phyloP scores from a whole-genome alignment of 2,797 vertebrate species.

The Halcyon leucocephala region DNA sequence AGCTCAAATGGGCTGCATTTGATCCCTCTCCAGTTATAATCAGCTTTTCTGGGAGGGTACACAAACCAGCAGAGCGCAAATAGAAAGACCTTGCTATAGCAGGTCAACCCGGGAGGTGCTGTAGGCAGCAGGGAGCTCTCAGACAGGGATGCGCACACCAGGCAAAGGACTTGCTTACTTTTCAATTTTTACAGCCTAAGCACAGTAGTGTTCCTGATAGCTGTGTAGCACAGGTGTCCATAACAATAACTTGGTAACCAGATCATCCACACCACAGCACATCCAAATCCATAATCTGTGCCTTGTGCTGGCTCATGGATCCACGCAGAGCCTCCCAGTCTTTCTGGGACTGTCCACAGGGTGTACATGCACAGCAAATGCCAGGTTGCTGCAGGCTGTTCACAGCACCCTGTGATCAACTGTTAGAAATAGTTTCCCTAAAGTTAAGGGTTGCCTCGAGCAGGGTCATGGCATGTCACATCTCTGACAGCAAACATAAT shows the following conservation, averaged over 20 bases:
- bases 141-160: background rate
- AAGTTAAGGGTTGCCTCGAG: background rate
- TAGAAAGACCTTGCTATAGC: background rate
- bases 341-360: background rate
- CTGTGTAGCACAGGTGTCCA: background rate
- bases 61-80: background rate
- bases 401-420: background rate
- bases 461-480: background rate
- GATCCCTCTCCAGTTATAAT: background rate
- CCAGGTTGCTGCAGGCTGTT: background rate
- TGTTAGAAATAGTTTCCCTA: background rate
- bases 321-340: background rate
- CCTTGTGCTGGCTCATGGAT: background rate
- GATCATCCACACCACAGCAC: background rate
- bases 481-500: background rate
- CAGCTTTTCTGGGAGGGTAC: background rate
- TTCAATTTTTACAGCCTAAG: background rate
- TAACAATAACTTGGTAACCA: background rate
- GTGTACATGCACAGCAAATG: background rate
- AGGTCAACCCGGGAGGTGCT: background rate
- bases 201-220: background rate
- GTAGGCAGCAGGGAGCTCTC: background rate
- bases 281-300: background rate
- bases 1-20: background rate
- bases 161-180: background rate